Base-by-base conservation (phyloP, 1,140 invertebrate species). In the Diorhabda elongata region DNA sequence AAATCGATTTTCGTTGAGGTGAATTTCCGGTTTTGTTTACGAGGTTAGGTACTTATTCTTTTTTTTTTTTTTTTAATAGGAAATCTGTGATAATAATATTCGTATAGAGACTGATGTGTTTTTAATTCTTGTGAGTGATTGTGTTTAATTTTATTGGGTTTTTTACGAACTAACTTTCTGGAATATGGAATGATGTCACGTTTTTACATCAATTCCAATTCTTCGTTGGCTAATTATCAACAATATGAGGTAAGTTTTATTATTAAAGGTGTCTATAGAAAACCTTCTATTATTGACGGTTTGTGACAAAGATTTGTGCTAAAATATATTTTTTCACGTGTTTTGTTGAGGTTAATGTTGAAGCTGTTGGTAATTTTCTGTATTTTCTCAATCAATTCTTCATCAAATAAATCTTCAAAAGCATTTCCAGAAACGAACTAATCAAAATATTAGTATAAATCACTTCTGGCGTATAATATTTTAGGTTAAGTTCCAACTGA, bases 111-210 rank as follows among this genome's bases (percentile, higher is more conserved):
- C 44, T 45, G 7, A 64, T 47, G 47, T 52, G 47, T 52, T n/a
- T 52, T 6, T 64, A 26, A 64, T 52, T 64, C n/a, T 47, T 11
- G 44, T 44, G 62, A 26, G 62, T 41, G 43, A n/a, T 26, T 64
- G 62, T 56, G 44, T 8, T 52, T 4, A 8, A 26, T 26, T 26
- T 26, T 26, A 26, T 26, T 26, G 26, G 26, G 3, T 52, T 4
- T 52, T 52, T 52, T 8, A 52, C 47, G 6, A 52, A 52, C 6
- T 52, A 52, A 52, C 52, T 62, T 67, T 69, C 63, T 71, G 68
- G 69, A 71, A 59, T 76, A 80, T 79, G 78, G 77, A 76, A 80
- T 79, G 79, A 80, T 80, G 79, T 80, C 79, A 70, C 73, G 79
- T 60, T 80, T 80, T 69, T 80, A 80, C 72, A 69, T 80, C 41